Conservation (phyloP, 92 coral and sea anemone species). For the Scolanthus callimorphus region DNA sequence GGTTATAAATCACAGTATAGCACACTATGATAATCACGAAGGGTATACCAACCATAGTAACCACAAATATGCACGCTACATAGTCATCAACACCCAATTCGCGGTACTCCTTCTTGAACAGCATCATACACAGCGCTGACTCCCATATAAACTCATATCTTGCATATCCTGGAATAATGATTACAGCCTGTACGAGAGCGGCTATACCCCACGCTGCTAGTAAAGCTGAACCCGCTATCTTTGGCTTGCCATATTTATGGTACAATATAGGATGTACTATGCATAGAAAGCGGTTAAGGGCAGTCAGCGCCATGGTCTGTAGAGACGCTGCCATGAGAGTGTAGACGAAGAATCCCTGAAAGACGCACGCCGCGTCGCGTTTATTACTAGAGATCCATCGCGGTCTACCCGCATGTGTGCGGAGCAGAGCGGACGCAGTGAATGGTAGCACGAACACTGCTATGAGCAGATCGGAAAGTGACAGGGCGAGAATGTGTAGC, state of each 20-base stretch:
- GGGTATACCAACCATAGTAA: background rate
- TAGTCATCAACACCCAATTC: no score
- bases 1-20: no score
- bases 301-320: constrained; percentile 7
- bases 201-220: no score
- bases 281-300: constrained; percentile 12
- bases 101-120: background rate
- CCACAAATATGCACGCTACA: background rate
- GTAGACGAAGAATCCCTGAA: constrained; percentile 11
- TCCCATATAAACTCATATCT: background rate
- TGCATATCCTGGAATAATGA: constrained; percentile 6
- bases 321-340: background rate
- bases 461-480: constrained; percentile 3
- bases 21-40: background rate
- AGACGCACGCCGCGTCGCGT: background rate
- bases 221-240: no score
- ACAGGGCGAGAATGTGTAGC: constrained; percentile 7
- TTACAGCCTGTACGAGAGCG: background rate
- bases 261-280: constrained; percentile 9
- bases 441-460: constrained; percentile 2
- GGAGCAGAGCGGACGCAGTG: background rate
- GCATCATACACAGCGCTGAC: background rate
- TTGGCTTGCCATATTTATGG: background rate
- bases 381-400: constrained; percentile 1
- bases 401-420: background rate